phyloP scores from a whole-genome alignment of 2,113 vertebrate species.

The Capreolus pygargus region DNA sequence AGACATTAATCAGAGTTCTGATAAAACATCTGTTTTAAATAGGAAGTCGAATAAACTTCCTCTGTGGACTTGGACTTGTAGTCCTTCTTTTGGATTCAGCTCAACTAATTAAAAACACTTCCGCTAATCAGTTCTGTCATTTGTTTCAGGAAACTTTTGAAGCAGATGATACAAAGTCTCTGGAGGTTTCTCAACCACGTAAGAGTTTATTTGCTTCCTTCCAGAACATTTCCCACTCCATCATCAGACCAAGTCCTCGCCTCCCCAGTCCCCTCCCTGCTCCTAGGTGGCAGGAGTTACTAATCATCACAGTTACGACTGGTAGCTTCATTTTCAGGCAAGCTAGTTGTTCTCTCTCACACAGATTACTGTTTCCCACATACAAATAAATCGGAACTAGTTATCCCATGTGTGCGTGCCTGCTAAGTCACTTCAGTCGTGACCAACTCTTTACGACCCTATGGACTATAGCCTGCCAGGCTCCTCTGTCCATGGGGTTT shows the following conservation, averaged over 20 bases:
- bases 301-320: background rate
- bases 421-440: background rate
- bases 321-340: conserved; percentile 46
- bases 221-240: conserved; percentile 3
- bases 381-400: background rate
- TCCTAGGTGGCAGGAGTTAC: background rate
- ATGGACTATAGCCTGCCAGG: background rate
- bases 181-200: conserved; percentile 8
- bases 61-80: conserved; percentile 46
- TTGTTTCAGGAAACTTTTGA: conserved; percentile 61
- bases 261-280: background rate
- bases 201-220: conserved; percentile 50
- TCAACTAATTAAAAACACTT: conserved; percentile 71
- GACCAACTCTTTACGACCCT: background rate
- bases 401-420: background rate
- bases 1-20: conserved; percentile 51
- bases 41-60: conserved; percentile 62
- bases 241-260: background rate
- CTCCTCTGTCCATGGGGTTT: background rate
- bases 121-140: conserved; percentile 56
- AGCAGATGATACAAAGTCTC: conserved; percentile 55
- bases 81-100: conserved; percentile 54
- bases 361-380: conserved; percentile 28
- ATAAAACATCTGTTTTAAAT: conserved; percentile 72
- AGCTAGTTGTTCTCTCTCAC: conserved; percentile 33